Evolutionary conservation across 2,113 vertebrate species (phyloP), one percentile per base, ranked within the genome.

Genomic region (Butorides virescens): DNA sequence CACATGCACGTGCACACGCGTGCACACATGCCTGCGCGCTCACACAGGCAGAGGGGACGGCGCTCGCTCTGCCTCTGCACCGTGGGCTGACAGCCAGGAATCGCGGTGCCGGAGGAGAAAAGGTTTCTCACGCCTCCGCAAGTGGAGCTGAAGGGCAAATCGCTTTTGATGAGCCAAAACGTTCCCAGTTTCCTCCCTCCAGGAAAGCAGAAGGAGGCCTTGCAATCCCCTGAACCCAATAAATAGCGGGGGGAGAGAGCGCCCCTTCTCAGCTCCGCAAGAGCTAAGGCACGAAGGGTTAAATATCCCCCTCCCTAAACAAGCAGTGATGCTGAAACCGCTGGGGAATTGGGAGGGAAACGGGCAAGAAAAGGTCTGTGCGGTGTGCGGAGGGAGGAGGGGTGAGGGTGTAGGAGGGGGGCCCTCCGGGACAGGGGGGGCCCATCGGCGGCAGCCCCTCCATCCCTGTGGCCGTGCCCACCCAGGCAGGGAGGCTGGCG

Each of bases 301-400:
- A 93, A 95, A 76, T 59, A 82, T n/a, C 44, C n/a, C 62, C 67
- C 71, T 90, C 88, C 50, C 15, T 80, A 88, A 78, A 88, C 55
- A 91, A 90, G 92, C 77, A 91, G 86, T 92, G 95, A 91, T 96
- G 81, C 93, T 83, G 94, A 81, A 81, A 92, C 67, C 15, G 10
- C 89, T 49, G 52, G 73, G 37, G 75, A 70, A 85, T 12, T 75
- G 59, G 74, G 52, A 88, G 21, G 52, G 68, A 53, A 85, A 89
- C 88, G 62, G 46, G 44, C 61, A 84, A 82, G 86, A 26, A 81
- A 75, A 94, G 19, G 62, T 72, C 71, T 34, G 36, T 12, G 59
- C 1, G 3, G 20, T 32, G 27, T 4, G 6, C 1, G 8, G 14
- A 44, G 61, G 26, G 19, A 12, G 56, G 26, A 23, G 27, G 15